Evolutionary conservation across 2,113 vertebrate species (phyloP).

Genomic region (Paramormyrops kingsleyae): DNA sequence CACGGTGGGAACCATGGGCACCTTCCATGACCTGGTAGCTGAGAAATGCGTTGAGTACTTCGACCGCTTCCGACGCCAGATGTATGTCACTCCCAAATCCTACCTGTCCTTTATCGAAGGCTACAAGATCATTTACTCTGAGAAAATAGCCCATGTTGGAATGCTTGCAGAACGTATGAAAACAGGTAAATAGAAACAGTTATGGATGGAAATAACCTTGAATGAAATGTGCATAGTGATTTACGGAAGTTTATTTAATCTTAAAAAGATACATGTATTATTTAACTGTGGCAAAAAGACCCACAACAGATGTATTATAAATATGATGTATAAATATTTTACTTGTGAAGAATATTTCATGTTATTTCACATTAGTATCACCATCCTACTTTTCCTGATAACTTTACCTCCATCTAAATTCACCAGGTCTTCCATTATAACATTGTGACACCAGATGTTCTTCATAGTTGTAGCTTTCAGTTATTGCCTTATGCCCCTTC

Average conservation of each 20-base stretch:
- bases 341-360: not conserved
- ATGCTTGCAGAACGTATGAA: constrained; percentile 75
- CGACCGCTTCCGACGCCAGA: constrained; percentile 67
- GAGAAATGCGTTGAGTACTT: constrained; percentile 72
- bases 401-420: not conserved
- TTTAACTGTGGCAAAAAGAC: not conserved
- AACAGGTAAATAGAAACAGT: constrained; percentile 59
- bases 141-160: constrained; percentile 65
- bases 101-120: constrained; percentile 74
- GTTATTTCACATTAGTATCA: not conserved
- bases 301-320: not conserved
- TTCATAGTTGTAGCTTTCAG: not conserved
- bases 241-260: not conserved
- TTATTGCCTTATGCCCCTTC: not conserved
- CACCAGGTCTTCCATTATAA: not conserved
- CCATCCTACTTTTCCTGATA: not conserved
- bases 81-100: constrained; percentile 75
- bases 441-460: not conserved
- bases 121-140: constrained; percentile 68
- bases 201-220: constrained; percentile 42
- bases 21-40: constrained; percentile 72
- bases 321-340: not conserved
- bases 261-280: not conserved
- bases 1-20: constrained; percentile 69
- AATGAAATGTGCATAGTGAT: not conserved